Base-by-base conservation (phyloP, 2,888 invertebrate genomes). In the Eupithecia subfuscata region DNA sequence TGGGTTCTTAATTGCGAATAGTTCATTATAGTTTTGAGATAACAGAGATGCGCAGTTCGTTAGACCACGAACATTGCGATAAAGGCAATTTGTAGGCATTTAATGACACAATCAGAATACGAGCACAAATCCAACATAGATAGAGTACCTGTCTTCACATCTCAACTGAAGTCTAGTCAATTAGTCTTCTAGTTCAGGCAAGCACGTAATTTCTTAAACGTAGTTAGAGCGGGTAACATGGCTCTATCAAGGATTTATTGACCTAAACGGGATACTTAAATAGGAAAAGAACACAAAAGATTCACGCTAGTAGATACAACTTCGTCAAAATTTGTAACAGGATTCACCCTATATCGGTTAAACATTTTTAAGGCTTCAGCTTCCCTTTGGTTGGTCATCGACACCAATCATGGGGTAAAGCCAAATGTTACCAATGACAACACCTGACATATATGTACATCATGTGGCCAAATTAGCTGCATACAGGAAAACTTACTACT, bases 1-100 rank as follows among this genome's bases (percentile, higher is more conserved):
- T 94, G 84, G 94, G 85, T 94, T 94, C 90, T 95, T 95, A 95
- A 95, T 94, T 92, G 93, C 94, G 81, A 94, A 94, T 90, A 89
- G 84, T 84, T 86, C 84, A 92, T 92, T 93, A 91, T 87, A 84
- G 83, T 85, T 85, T 86, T 85, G 84, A 92, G 93, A 93, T 94
- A 92, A 90, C 89, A 90, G 87, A 88, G 86, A 83, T 87, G 85
- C 89, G 89, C 84, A 88, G 83, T 79, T 86, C 86, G 86, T 88
- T 90, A 89, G 83, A 78, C 80, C 83, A 81, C 82, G 81, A 88
- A 86, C 86, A 87, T 89, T 87, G 88, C 89, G 89, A 91, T 91
- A 90, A 73, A 75, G 71, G 73, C 75, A 70, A 63, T 71, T 77
- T 64, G 52, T 70, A 69, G 64, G 60, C 70, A 77, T 77, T 71